Conservation (phyloP, 2,888 invertebrate genomes). For the Polymixis flavicincta region DNA sequence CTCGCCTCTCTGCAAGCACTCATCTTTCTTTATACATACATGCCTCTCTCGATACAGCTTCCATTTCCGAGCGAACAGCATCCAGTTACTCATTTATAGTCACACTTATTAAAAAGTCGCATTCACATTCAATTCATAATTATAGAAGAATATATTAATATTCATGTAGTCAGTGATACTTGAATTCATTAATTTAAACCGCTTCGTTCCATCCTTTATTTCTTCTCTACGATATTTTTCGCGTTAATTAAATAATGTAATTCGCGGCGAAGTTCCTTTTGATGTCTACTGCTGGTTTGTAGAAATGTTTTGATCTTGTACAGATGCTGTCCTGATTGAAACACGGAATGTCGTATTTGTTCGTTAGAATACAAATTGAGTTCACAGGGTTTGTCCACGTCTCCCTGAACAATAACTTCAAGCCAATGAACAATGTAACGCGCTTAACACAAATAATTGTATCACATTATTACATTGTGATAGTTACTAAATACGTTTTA, state of each 20-base stretch:
- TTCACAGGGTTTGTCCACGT: slow-evolving; percentile 32
- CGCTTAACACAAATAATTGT: slow-evolving; percentile 43
- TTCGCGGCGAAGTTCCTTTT: slow-evolving; percentile 27
- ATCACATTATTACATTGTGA: slow-evolving; percentile 20
- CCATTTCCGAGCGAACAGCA: not conserved
- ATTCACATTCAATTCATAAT: slow-evolving; percentile 2
- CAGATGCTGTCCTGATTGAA: slow-evolving; percentile 19
- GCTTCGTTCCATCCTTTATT: slow-evolving; percentile 8
- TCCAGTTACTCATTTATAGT: not conserved
- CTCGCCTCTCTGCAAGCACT: slow-evolving; percentile 4
- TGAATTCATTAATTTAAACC: slow-evolving; percentile 22
- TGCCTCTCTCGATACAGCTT: not conserved
- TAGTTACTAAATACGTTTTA: slow-evolving; percentile 10
- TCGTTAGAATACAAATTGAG: slow-evolving; percentile 29
- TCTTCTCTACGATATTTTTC: slow-evolving; percentile 19
- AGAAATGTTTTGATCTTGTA: slow-evolving; percentile 34
- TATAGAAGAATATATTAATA: not conserved
- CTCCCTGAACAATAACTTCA: slow-evolving; percentile 42
- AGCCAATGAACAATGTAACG: slow-evolving; percentile 44
- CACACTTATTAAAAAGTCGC: slow-evolving; percentile 12
- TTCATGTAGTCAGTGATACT: not conserved
- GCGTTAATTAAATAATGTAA: slow-evolving; percentile 37
- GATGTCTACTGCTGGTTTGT: slow-evolving; percentile 9
- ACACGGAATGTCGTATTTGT: slow-evolving; percentile 29
- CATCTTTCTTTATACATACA: not conserved